Base-by-base conservation (phyloP, 2,888 invertebrate species). In the Latrodectus elegans region DNA sequence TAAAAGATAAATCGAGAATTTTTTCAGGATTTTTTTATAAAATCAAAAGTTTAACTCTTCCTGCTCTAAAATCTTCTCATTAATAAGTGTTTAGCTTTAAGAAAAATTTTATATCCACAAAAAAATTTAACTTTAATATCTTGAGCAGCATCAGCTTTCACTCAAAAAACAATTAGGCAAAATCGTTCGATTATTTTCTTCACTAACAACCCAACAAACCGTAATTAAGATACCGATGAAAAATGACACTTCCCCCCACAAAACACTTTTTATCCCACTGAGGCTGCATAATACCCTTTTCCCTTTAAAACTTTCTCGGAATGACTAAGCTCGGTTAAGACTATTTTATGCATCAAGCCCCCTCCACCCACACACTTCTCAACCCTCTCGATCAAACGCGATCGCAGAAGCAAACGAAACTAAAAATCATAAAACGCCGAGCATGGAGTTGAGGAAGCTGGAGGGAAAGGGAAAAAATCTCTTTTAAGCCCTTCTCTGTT, bases 281-380 rank as follows among this genome's bases (percentile, higher is more conserved):
- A 52, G 17, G 15, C 71, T 55, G 55, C 64, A 26, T 70, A 22
- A 14, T 52, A 26, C 65, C 67, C 55, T 65, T n/a, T 67, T 22
- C 52, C 73, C 81, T 70, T 74, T 81, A 26, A 15, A 77, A 76
- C 53, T 77, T 12, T 51, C 55, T 60, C 15, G 52, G 52, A 53
- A 74, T 74, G 73, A 74, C 74, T 84, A 87, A 87, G 81, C 86
- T 82, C 72, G 67, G 81, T 87, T 87, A 87, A 87, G 86, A 77
- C 81, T 68, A 55, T 71, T 74, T 87, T 87, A 87, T 77, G 75
- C 81, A 81, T 87, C 81, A 60, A 72, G 75, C 52, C 53, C 38
- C 26, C 14, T 60, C 10, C 26, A 22, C 73, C n/a, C 12, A 52
- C 52, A 8, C 65, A 14, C 64, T 51, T 9, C 64, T 17, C 15